Base-by-base conservation (phyloP, 2,888 invertebrate genomes). In the Pachliopta kotzebuea region DNA sequence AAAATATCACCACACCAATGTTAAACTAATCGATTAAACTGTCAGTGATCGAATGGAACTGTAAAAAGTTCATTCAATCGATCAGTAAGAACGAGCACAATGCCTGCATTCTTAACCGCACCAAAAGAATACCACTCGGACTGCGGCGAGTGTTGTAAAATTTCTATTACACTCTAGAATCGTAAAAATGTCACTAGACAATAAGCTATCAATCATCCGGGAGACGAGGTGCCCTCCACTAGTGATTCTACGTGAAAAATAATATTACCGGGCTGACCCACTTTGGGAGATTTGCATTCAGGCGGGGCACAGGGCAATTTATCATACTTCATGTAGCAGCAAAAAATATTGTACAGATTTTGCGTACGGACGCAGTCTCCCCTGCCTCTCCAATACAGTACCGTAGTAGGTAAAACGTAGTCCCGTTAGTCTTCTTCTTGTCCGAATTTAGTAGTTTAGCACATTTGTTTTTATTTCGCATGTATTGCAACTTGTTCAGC, bases 211-310 rank as follows among this genome's bases (percentile, higher is more conserved):
- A 86, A 90, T 91, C 90, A 90, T 84, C 79, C 78, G 70, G 72
- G 71, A 76, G 82, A 82, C 77, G 79, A 84, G 78, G 79, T 80
- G 77, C 78, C 76, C 75, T 74, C 73, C 77, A 80, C 80, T 82
- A 85, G 82, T 82, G 81, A 81, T 81, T 80, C 78, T 76, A 82
- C 82, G 79, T 83, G 80, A 83, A 86, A 86, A 87, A 89, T 85
- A 86, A 86, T 85, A 83, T 81, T 79, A 77, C 77, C 74, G 74
- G 74, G 74, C 77, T 89, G 90, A 90, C 90, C 90, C 82, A 89
- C 80, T 90, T 90, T 78, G 77, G 78, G 77, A 84, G 80, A 90
- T 91, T 90, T 90, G 89, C 89, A 91, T 90, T 88, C 88, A 85
- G 76, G 76, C 78, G 76, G 75, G 75, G 79, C 79, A 72, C 77